Evolutionary conservation across 2,797 vertebrate genomes (phyloP).

Genomic region (Gymnothorax reevesii): DNA sequence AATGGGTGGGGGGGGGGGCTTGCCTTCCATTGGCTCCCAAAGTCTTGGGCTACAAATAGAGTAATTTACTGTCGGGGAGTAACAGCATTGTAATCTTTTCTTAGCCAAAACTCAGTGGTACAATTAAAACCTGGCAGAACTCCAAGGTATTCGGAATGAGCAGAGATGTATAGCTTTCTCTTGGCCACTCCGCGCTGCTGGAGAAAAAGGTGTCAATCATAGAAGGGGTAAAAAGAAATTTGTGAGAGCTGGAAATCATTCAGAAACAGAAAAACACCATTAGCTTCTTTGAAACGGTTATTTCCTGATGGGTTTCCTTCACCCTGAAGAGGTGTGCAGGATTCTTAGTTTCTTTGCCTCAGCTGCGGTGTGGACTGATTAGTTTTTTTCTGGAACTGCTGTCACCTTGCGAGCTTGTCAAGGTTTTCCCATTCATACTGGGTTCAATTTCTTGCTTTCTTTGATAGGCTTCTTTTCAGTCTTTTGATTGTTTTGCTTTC

Average conservation of each 20-base stretch:
- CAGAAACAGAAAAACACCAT: not conserved
- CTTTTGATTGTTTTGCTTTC: not conserved
- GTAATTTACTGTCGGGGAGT: not conserved
- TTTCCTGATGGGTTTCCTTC: not conserved
- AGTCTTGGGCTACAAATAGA: slow-evolving; percentile 3
- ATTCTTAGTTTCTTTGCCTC: not conserved
- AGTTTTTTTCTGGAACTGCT: not conserved
- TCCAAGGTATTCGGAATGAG: not conserved
- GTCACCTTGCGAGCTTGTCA: not conserved
- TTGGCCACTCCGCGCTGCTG: not conserved
- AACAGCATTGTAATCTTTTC: slow-evolving; percentile 15
- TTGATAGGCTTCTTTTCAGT: not conserved
- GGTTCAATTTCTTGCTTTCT: not conserved
- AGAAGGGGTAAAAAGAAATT: not conserved
- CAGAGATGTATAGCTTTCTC: slow-evolving; percentile 2
- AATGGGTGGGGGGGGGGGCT: slow-evolving; percentile 8
- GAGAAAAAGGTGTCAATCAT: not conserved
- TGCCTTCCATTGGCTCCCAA: not conserved
- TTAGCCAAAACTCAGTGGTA: slow-evolving; percentile 4
- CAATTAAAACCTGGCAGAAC: not conserved
- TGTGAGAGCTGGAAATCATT: not conserved
- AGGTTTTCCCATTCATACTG: not conserved
- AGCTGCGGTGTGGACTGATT: not conserved
- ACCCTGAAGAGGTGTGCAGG: not conserved
- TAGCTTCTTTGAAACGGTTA: not conserved